Evolutionary conservation across 2,113 vertebrate genomes (phyloP).

Genomic region (Rhipidura dahli): DNA sequence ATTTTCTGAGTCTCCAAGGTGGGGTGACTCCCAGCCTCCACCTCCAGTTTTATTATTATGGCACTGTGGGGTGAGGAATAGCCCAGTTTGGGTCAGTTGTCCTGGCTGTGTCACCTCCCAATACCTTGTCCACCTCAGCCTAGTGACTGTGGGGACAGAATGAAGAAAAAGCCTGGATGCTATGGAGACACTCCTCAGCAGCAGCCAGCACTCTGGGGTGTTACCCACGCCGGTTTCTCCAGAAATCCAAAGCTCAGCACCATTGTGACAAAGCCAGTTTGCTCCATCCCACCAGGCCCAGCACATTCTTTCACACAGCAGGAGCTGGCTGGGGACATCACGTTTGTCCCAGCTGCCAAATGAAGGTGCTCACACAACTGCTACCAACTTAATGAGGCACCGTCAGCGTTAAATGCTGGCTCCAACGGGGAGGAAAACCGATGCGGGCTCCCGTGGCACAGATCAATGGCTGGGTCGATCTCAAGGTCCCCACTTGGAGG

Average conservation of each 20-base stretch:
- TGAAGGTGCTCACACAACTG: neutral
- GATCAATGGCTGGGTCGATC: neutral
- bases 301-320: neutral
- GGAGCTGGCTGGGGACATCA: neutral
- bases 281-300: rapidly evolving
- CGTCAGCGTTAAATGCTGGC: neutral
- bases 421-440: rapidly evolving
- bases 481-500: neutral
- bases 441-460: neutral
- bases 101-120: neutral
- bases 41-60: neutral
- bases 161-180: rapidly evolving
- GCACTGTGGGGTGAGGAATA: neutral
- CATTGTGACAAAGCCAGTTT: neutral
- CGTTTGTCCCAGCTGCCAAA: neutral
- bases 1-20: neutral
- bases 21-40: neutral
- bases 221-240: neutral
- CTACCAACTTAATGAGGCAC: neutral
- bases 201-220: neutral
- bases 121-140: neutral
- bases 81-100: neutral
- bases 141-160: neutral
- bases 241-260: neutral
- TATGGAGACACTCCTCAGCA: neutral